Base-by-base conservation (phyloP, 2,888 invertebrate genomes). In the Chironomus riparius region DNA sequence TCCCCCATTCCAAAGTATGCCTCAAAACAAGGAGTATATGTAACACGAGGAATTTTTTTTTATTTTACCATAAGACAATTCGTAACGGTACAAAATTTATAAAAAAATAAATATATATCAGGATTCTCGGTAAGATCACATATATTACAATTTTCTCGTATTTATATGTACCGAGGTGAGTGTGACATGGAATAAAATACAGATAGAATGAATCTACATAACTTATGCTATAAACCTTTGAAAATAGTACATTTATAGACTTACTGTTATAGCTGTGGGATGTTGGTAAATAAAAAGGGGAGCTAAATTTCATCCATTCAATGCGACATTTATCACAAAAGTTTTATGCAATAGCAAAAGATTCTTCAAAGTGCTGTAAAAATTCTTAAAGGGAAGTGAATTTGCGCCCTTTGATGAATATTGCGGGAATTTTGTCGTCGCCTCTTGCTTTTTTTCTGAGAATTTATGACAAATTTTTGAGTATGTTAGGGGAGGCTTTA, bases 71-170 rank as follows among this genome's bases (percentile, higher is more conserved):
- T 70, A 70, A 70, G 56, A 65, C 62, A 47, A 73, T 73, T 73
- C 65, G 73, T 73, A 62, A 73, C 62, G 73, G 73, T 24, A 13
- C 18, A 65, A 38, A 38, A 38, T 38, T 38, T 38, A 38, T 38
- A 38, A 38, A 38, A 38, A 38, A 38, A 38, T 38, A 10, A 38
- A 56, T 56, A 56, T 56, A 56, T 56, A 56, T 56, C 56, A 56
- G 56, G 56, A 56, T 56, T 56, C 38, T 38, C 10, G 38, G 38
- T 38, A 38, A 56, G 18, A 21, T 70, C 70, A 47, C 47, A 47
- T 38, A 68, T 47, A 70, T 70, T 47, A n/a, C 70, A 47, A 47
- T 47, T 47, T 47, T 47, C 18, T 70, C 15, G 56, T 18, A 15
- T 56, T 56, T 38, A 38, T 38, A 38, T 38, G 38, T 18, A 56